These are phyloP conservation scores for Marcusenius ussheri DNA, from an alignment of 2,113 vertebrate species.

Conservation along the genomic window DNA sequence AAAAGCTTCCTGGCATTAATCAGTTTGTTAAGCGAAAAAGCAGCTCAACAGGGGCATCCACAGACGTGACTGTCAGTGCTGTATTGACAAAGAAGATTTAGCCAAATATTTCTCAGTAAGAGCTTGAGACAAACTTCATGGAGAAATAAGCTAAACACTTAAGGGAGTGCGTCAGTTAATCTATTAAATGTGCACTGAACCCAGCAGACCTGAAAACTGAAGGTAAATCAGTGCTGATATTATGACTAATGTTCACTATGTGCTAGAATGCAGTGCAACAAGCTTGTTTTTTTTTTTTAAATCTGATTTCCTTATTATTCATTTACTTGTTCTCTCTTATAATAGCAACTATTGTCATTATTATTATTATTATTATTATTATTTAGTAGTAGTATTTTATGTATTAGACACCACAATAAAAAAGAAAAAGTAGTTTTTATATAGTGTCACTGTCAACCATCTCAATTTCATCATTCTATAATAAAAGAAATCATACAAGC, in stretches of 20 bases:
- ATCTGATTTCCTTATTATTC: not conserved
- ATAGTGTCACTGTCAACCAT: not conserved
- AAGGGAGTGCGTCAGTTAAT: not conserved
- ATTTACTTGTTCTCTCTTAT: not conserved
- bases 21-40: not conserved
- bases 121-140: not conserved
- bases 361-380: not conserved
- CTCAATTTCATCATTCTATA: not conserved
- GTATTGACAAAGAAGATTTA: not conserved
- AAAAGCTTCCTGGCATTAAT: not conserved
- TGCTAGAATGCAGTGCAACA: not conserved
- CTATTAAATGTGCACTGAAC: not conserved
- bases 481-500: not conserved
- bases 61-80: not conserved
- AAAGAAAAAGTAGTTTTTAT: not conserved
- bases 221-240: not conserved
- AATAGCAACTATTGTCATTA: not conserved
- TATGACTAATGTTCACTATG: not conserved
- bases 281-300: not conserved
- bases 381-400: not conserved
- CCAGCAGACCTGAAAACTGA: not conserved
- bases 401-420: not conserved
- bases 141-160: not conserved
- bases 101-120: not conserved
- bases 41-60: fast-evolving